phyloP scores from a whole-genome alignment of 1,140 invertebrate species.

The Macrosteles quadrilineatus region DNA sequence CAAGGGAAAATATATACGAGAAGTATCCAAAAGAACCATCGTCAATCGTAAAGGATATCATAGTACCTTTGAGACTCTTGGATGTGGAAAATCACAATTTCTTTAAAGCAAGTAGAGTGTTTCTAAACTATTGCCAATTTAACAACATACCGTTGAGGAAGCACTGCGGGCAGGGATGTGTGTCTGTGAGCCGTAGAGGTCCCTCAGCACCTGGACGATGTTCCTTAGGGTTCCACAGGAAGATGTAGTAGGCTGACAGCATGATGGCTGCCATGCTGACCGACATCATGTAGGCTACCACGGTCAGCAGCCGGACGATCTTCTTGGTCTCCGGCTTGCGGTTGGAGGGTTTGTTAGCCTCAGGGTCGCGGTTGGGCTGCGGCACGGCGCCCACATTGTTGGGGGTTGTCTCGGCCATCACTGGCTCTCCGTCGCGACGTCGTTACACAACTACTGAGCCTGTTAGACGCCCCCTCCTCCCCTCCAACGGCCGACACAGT shows the following conservation, averaged over 20 bases:
- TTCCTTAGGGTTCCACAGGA: slow-evolving; percentile 72
- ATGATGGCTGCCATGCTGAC: slow-evolving; percentile 78
- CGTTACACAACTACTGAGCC: background rate
- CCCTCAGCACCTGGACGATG: background rate
- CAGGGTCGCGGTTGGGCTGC: background rate
- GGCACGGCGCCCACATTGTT: background rate
- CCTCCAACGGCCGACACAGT: too few species aligned
- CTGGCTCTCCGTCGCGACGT: background rate
- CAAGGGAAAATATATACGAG: too few species aligned
- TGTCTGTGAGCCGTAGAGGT: background rate
- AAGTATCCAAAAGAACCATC: too few species aligned
- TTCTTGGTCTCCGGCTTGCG: slow-evolving; percentile 52
- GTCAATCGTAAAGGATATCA: too few species aligned
- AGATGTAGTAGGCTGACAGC: slow-evolving; percentile 80
- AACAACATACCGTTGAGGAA: too few species aligned
- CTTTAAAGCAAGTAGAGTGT: too few species aligned
- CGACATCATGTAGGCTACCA: slow-evolving; percentile 75
- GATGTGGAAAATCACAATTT: too few species aligned
- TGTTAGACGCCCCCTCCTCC: background rate
- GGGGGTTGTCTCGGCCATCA: slow-evolving; percentile 2
- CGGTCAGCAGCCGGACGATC: slow-evolving; percentile 70
- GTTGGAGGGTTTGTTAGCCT: background rate
- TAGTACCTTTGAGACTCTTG: too few species aligned
- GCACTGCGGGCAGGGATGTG: slow-evolving; percentile 19
- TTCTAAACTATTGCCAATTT: too few species aligned